Percentiles rank a stretch among this genome's conserved stretches.
Evolutionary conservation across 2,797 vertebrate genomes (phyloP).

Genomic region (Coranthus polyacanthus): DNA sequence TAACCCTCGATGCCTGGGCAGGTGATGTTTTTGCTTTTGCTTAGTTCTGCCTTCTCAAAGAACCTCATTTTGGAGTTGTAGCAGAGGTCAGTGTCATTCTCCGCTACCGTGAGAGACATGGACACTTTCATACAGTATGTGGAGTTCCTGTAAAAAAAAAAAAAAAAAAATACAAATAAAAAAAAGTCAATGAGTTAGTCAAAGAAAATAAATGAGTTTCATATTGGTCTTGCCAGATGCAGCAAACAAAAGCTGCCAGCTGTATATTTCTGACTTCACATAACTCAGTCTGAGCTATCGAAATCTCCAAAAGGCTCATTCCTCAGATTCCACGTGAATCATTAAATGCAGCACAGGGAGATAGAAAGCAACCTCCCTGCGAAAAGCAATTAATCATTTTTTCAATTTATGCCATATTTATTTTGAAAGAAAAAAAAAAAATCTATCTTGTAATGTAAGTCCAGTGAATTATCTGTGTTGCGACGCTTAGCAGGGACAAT

Average conservation of each 20-base stretch:
- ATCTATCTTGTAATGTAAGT: neutral
- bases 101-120: conserved; percentile 95
- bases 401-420: neutral
- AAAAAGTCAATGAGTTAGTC: conserved; percentile 26
- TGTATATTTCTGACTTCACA: conserved; percentile 26
- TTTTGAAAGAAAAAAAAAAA: neutral
- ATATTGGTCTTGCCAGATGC: conserved; percentile 12
- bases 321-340: conserved; percentile 37
- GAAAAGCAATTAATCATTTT: conserved; percentile 23
- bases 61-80: conserved; percentile 99
- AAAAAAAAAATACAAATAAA: neutral
- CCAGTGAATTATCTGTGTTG: conserved; percentile 7
- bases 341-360: conserved; percentile 21
- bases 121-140: conserved; percentile 99
- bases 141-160: conserved; percentile 89
- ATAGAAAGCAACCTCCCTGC: neutral
- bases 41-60: conserved; percentile 96
- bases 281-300: conserved; percentile 7
- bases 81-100: conserved; percentile 97
- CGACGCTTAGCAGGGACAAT: too few relatives aligned
- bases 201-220: conserved; percentile 14
- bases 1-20: conserved; percentile 96
- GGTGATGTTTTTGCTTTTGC: conserved; percentile 96
- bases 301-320: conserved; percentile 25
- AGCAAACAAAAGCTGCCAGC: conserved; percentile 22